These are phyloP conservation scores for Pyralis farinalis DNA, from an alignment of 2,888 invertebrate genomes.

Conservation along the genomic window DNA sequence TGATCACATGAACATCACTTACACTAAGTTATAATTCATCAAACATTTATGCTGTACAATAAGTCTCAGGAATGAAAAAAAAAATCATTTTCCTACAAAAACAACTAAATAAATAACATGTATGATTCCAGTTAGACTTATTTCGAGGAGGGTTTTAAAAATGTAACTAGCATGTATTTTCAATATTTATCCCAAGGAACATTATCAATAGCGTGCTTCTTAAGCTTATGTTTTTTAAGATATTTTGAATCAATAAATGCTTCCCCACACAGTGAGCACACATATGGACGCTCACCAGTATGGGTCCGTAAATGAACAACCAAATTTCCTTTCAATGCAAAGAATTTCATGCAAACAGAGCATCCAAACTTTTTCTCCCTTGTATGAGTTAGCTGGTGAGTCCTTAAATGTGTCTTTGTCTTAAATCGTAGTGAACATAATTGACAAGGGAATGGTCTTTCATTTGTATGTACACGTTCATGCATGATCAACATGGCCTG, in stretches of 20 bases:
- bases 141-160: too few species aligned
- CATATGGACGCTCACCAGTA: constrained; percentile 74
- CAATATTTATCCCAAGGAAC: constrained; percentile 66
- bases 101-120: too few species aligned
- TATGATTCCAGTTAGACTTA: too few species aligned
- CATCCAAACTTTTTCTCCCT: constrained; percentile 77
- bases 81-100: too few species aligned
- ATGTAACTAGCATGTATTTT: too few species aligned
- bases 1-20: too few species aligned
- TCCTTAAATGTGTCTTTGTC: constrained; percentile 72
- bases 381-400: constrained; percentile 74
- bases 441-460: constrained; percentile 67
- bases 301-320: constrained; percentile 75
- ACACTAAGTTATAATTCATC: too few species aligned
- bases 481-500: constrained; percentile 76
- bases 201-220: constrained; percentile 66
- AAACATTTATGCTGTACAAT: too few species aligned
- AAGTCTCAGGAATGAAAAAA: too few species aligned
- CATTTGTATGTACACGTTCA: constrained; percentile 74
- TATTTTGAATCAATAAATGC: constrained; percentile 78
- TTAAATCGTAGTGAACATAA: constrained; percentile 68
- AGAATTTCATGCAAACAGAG: constrained; percentile 77
- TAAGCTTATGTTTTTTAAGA: constrained; percentile 72
- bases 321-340: constrained; percentile 72
- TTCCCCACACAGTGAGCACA: constrained; percentile 66